Evolutionary conservation across 2,888 invertebrate species (phyloP).

Genomic region (Himalopsyche anomala): DNA sequence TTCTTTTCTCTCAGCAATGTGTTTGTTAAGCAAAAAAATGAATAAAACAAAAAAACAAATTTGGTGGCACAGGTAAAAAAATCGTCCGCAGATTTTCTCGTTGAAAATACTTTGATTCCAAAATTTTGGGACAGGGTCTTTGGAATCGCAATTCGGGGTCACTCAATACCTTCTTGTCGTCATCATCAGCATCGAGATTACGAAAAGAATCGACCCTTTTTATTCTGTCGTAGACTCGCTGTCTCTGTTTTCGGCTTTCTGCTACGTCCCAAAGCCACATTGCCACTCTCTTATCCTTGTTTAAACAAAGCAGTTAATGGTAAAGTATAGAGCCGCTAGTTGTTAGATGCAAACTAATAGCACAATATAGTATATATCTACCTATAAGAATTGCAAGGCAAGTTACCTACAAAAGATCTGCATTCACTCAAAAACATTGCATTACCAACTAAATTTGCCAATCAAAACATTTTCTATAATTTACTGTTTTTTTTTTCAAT

Average conservation of each 20-base stretch:
- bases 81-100: constrained; percentile 1
- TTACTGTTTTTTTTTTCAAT: too few species aligned
- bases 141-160: constrained; percentile 45
- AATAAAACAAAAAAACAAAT: too few species aligned
- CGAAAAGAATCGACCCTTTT: constrained; percentile 37
- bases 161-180: constrained; percentile 51
- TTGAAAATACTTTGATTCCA: constrained; percentile 2
- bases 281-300: constrained; percentile 54
- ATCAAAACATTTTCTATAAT: too few species aligned
- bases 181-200: constrained; percentile 9
- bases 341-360: background rate
- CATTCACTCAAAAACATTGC: too few species aligned
- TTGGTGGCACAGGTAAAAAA: too few species aligned
- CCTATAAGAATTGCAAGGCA: too few species aligned
- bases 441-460: background rate
- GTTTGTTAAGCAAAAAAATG: too few species aligned
- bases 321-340: background rate
- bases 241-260: constrained; percentile 50
- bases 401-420: too few species aligned
- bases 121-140: constrained; percentile 22
- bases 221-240: constrained; percentile 51
- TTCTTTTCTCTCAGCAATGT: too few species aligned
- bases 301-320: constrained; percentile 34
- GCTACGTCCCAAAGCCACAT: constrained; percentile 56
- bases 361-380: too few species aligned